Evolutionary conservation across 2,113 vertebrate species (phyloP).

Genomic region (Cryptomyrus ogoouensis): DNA sequence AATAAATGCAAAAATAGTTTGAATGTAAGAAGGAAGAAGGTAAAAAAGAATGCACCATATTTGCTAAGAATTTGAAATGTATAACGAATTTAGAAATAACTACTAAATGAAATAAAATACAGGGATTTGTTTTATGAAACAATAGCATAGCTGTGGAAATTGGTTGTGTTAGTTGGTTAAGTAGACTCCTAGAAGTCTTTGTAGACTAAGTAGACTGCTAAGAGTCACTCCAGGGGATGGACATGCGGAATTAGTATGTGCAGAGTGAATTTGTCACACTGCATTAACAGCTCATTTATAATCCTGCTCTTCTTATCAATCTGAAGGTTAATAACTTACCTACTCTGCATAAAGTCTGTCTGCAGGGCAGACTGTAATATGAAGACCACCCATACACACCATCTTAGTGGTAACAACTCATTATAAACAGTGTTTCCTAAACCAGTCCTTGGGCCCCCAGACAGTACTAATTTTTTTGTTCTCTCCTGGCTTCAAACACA

Average conservation of each 20-base stretch:
- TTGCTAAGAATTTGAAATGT: background rate
- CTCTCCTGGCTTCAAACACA: background rate
- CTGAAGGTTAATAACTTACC: background rate
- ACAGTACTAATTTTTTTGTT: background rate
- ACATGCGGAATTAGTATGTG: background rate
- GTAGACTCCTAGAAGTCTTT: background rate
- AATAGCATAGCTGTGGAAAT: background rate
- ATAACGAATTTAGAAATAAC: background rate
- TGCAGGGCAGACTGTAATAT: background rate
- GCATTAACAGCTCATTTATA: background rate
- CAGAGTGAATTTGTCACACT: background rate
- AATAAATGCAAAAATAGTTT: background rate
- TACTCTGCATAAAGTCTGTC: background rate
- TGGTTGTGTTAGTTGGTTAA: background rate
- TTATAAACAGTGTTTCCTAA: background rate
- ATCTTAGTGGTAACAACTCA: background rate
- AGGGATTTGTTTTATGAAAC: background rate
- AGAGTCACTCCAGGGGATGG: background rate
- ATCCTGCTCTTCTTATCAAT: background rate
- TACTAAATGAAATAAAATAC: background rate
- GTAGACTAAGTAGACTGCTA: background rate
- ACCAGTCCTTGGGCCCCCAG: background rate
- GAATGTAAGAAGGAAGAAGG: background rate
- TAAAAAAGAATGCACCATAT: background rate
- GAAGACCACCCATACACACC: background rate